Evolutionary conservation across 1,140 invertebrate genomes (phyloP).

Genomic region (Euura lappo): DNA sequence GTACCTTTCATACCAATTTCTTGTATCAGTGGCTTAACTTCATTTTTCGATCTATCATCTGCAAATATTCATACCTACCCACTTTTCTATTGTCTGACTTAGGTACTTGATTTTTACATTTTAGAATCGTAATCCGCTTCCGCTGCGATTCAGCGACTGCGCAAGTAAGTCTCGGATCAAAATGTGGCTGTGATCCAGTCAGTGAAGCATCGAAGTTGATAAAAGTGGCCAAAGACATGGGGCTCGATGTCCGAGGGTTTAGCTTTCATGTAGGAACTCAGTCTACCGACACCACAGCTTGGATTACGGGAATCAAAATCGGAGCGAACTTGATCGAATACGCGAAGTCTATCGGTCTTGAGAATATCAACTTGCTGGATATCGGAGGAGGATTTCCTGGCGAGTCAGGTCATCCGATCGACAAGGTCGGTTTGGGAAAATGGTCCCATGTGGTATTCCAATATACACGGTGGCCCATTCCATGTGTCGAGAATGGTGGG

Average conservation of each 20-base stretch:
- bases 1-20: conserved; percentile 31
- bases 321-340: conserved; percentile 72
- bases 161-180: conserved; percentile 72
- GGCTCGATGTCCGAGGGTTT: conserved; percentile 81
- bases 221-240: conserved; percentile 72
- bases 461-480: too few species aligned
- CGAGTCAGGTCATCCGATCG: conserved; percentile 64
- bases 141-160: conserved; percentile 75
- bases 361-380: conserved; percentile 75
- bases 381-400: conserved; percentile 88
- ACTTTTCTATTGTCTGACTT: neutral
- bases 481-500: too few species aligned
- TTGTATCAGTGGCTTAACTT: too few species aligned
- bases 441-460: neutral
- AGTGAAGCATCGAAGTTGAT: conserved; percentile 80
- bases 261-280: conserved; percentile 90
- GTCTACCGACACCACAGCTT: conserved; percentile 75
- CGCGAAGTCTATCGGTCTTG: conserved; percentile 70
- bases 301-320: conserved; percentile 70
- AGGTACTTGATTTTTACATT: too few species aligned
- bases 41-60: too few species aligned
- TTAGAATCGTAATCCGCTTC: conserved; percentile 88
- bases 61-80: neutral
- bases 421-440: conserved; percentile 60
- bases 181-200: conserved; percentile 90